These are phyloP conservation scores for Euplagia quadripunctaria DNA, from an alignment of 2,888 invertebrate species.

Conservation along the genomic window DNA sequence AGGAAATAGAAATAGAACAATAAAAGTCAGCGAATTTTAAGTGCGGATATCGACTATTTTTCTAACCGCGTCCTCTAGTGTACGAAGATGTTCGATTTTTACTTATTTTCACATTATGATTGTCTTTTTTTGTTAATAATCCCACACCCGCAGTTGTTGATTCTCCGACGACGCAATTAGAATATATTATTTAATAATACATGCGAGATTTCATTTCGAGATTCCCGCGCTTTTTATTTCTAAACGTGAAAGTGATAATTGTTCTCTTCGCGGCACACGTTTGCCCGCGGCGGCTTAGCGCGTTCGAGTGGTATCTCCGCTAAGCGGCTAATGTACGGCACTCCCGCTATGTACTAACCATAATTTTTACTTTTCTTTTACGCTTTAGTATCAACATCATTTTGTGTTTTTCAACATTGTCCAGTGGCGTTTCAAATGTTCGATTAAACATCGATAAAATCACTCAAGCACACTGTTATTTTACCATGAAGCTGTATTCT, in stretches of 20 bases:
- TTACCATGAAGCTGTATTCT: constrained; percentile 47
- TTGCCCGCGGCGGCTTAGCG: constrained; percentile 69
- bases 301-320: constrained; percentile 67
- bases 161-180: constrained; percentile 43
- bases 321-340: constrained; percentile 33
- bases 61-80: constrained; percentile 44
- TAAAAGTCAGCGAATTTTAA: constrained; percentile 46
- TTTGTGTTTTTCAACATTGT: constrained; percentile 46
- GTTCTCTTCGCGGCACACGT: constrained; percentile 65
- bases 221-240: constrained; percentile 72
- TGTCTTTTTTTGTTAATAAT: constrained; percentile 66
- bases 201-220: constrained; percentile 48
- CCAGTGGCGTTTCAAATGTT: constrained; percentile 34
- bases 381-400: constrained; percentile 40
- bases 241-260: constrained; percentile 76
- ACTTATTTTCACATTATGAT: constrained; percentile 72
- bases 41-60: constrained; percentile 46
- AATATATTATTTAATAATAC: constrained; percentile 33
- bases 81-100: constrained; percentile 42
- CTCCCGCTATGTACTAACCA: constrained; percentile 36
- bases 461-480: constrained; percentile 49
- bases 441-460: constrained; percentile 48
- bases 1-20: constrained; percentile 63
- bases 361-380: constrained; percentile 56
- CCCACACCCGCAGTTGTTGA: constrained; percentile 58